These are phyloP conservation scores for Rhopalosiphum nymphaeae DNA, from an alignment of 2,888 invertebrate genomes.

Conservation along the genomic window DNA sequence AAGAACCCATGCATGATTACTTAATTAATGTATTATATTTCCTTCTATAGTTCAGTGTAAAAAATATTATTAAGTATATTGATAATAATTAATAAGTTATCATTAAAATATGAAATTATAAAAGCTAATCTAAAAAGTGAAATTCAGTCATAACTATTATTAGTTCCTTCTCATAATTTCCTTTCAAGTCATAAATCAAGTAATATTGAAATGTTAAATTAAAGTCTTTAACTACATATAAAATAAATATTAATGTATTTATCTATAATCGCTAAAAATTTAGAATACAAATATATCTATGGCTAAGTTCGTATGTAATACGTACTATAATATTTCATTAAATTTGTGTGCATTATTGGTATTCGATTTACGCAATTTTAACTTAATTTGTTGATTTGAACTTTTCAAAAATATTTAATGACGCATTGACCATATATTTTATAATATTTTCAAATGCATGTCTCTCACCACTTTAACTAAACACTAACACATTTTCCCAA, in stretches of 20 bases:
- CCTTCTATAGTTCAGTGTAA: background rate
- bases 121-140: background rate
- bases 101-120: background rate
- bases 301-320: background rate
- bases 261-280: background rate
- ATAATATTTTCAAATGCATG: background rate
- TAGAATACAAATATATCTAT: background rate
- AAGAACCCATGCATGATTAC: background rate
- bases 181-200: background rate
- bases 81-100: background rate
- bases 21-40: background rate
- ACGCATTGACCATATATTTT: background rate
- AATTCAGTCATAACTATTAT: background rate
- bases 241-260: background rate
- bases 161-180: background rate
- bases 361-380: background rate
- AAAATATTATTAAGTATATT: background rate
- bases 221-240: background rate
- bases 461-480: background rate
- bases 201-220: background rate
- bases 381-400: background rate
- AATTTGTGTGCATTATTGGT: background rate
- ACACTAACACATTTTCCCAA: background rate
- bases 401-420: background rate
- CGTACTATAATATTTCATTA: background rate